Percentiles rank a stretch among this genome's conserved stretches.
Evolutionary conservation across 2,113 vertebrate species (phyloP).

Genomic region (Cathartes aura): DNA sequence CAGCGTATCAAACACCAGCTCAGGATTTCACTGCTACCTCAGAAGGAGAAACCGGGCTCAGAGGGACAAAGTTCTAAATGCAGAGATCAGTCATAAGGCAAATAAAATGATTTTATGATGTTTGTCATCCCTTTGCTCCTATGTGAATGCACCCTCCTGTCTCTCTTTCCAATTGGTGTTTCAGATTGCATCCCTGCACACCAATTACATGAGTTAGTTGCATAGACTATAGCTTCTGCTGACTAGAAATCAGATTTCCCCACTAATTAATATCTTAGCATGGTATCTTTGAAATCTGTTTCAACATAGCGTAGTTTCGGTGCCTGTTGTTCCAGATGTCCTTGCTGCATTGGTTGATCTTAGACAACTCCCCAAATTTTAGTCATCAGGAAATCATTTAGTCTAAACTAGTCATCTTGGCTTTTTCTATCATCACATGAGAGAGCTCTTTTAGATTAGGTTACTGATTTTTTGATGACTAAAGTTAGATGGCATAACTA

Average conservation of each 20-base stretch:
- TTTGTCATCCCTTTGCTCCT: slow-evolving; percentile 40
- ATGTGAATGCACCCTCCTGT: background rate
- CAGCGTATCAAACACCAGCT: background rate
- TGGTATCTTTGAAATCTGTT: background rate
- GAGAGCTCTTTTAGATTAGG: background rate
- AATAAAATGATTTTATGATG: background rate
- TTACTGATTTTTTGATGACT: background rate
- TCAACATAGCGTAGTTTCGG: background rate
- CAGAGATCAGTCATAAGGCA: slow-evolving; percentile 11
- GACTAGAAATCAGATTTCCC: background rate
- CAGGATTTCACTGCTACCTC: background rate
- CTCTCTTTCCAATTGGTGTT: background rate
- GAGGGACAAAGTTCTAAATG: slow-evolving; percentile 24
- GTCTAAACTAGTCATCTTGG: background rate
- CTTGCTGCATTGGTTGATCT: background rate
- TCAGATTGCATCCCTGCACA: slow-evolving; percentile 29
- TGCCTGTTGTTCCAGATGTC: background rate
- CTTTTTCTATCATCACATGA: background rate
- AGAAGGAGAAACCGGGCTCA: background rate
- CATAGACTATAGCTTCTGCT: background rate
- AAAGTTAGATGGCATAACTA: background rate
- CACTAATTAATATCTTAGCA: background rate
- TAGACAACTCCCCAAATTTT: background rate
- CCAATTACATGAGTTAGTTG: background rate
- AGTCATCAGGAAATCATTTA: background rate